These are phyloP conservation scores for Ryuthela nishihirai DNA, from an alignment of 2,888 invertebrate species.

Conservation along the genomic window DNA sequence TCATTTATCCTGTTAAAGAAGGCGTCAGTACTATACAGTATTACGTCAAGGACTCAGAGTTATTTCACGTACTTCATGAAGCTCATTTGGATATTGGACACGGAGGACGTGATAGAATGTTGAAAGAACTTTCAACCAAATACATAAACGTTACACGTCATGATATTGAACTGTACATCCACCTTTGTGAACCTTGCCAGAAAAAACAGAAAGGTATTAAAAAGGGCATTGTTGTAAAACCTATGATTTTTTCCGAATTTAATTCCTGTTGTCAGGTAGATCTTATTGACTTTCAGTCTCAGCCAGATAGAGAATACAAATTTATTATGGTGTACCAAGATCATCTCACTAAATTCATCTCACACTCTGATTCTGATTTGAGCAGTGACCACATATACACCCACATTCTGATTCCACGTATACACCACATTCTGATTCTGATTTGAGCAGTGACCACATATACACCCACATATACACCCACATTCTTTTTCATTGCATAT, in stretches of 20 bases:
- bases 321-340: constrained; percentile 43
- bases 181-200: constrained; percentile 25
- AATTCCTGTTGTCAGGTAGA: constrained; percentile 36
- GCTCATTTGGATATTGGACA: constrained; percentile 14
- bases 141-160: constrained; percentile 19
- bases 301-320: constrained; percentile 38
- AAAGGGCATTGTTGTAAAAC: constrained; percentile 20
- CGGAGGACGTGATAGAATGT: constrained; percentile 15
- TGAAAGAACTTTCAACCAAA: constrained; percentile 11
- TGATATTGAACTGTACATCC: constrained; percentile 14
- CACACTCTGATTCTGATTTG: no score
- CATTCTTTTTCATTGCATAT: no score
- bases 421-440: no score
- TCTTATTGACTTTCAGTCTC: constrained; percentile 40
- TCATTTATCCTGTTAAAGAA: constrained; percentile 3
- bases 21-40: not conserved
- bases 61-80: constrained; percentile 15
- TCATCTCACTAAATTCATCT: constrained; percentile 42
- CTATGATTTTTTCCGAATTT: constrained; percentile 11
- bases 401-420: no score
- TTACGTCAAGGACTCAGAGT: not conserved
- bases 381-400: no score
- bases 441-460: no score
- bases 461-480: no score
- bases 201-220: constrained; percentile 22